phyloP scores from a whole-genome alignment of 2,797 vertebrate genomes.

The Anas bernieri region DNA sequence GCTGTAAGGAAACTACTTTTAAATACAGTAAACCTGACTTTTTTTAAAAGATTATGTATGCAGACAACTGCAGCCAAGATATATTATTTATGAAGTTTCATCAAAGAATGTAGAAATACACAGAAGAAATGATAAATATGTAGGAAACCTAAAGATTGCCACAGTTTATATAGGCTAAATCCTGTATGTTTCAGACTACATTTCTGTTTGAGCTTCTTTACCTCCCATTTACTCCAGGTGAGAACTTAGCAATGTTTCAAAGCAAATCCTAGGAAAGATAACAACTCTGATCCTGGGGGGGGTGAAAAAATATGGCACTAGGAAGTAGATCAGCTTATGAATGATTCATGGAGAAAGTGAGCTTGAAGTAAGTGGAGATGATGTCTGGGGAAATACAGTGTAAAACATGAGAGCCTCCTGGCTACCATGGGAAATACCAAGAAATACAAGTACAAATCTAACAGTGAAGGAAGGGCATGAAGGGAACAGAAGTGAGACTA shows the following conservation, averaged over 20 bases:
- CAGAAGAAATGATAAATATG: constrained; percentile 34
- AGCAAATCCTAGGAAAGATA: not conserved
- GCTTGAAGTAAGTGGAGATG: constrained; percentile 17
- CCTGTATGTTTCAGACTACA: not conserved
- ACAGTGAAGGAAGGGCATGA: not conserved
- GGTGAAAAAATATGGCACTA: constrained; percentile 9
- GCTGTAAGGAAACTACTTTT: not conserved
- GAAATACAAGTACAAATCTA: not conserved
- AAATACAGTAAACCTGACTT: not conserved
- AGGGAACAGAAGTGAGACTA: not conserved
- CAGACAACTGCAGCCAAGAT: constrained; percentile 19
- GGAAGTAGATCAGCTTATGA: constrained; percentile 33
- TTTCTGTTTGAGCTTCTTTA: not conserved
- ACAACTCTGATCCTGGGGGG: constrained; percentile 11
- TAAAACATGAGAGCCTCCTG: constrained; percentile 32
- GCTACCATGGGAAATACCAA: constrained; percentile 3
- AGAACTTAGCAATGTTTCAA: not conserved
- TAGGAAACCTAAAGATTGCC: constrained; percentile 3
- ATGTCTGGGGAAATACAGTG: constrained; percentile 17
- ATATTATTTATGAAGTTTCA: constrained; percentile 58
- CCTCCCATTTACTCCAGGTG: not conserved
- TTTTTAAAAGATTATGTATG: not conserved
- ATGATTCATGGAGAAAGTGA: constrained; percentile 36
- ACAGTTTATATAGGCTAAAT: not conserved
- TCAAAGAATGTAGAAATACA: constrained; percentile 39